A percentile compares a stretch with the other conserved stretches of the same genome.
Evolutionary conservation across 2,888 invertebrate species (phyloP).

Genomic region (Morinoia aosen): DNA sequence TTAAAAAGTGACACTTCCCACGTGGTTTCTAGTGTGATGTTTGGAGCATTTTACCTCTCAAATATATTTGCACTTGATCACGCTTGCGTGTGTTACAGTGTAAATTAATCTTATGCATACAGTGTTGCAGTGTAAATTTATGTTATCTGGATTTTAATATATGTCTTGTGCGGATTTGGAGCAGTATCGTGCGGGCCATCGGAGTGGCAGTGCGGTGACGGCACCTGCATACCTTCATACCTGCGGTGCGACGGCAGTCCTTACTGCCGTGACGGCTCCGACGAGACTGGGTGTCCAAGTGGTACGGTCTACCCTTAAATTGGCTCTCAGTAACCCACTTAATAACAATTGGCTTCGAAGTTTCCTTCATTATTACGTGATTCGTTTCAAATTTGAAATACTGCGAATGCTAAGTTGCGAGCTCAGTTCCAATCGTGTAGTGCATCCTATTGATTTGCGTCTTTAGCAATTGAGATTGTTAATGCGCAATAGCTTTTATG

Average conservation of each 20-base stretch:
- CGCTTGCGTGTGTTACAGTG: no score
- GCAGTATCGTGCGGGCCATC: slow-evolving; percentile 43
- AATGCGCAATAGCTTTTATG: background rate
- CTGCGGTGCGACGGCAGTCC: slow-evolving; percentile 78
- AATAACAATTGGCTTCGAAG: background rate
- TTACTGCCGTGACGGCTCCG: slow-evolving; percentile 77
- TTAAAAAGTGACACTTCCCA: background rate
- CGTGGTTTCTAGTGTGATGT: background rate
- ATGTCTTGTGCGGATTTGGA: background rate
- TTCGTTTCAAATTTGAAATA: background rate
- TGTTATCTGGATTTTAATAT: background rate
- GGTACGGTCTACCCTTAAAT: slow-evolving; percentile 18
- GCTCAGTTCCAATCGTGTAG: background rate
- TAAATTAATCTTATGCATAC: no score
- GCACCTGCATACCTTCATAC: slow-evolving; percentile 80
- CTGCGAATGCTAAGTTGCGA: background rate
- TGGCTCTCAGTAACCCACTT: background rate
- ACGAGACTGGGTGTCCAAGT: slow-evolving; percentile 77
- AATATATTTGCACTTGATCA: background rate
- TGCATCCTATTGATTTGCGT: background rate
- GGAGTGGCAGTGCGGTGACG: slow-evolving; percentile 83
- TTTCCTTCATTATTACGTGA: background rate
- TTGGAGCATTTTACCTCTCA: background rate
- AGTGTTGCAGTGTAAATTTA: no score
- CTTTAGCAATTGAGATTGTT: background rate